A percentile compares a stretch with the other conserved stretches of the same genome.
These are phyloP conservation scores for Pseudopleuronectes americanus DNA, from an alignment of 2,797 vertebrate species.

Conservation along the genomic window DNA sequence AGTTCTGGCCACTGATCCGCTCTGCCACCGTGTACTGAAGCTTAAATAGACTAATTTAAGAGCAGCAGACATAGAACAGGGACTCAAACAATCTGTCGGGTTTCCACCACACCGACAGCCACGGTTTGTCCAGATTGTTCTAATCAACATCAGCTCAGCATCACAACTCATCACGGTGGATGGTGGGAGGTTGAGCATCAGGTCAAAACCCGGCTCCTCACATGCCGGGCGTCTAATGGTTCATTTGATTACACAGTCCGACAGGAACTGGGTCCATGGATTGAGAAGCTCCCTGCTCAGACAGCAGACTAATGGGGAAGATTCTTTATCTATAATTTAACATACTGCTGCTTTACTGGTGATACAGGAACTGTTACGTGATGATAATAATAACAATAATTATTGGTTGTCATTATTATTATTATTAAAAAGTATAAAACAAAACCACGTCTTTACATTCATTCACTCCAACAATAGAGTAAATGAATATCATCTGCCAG, in stretches of 20 bases:
- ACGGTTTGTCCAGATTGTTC: slow-evolving; percentile 20
- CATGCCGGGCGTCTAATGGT: slow-evolving; percentile 10
- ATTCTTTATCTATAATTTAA: too few species aligned
- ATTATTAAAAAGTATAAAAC: too few species aligned
- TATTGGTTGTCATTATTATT: too few species aligned
- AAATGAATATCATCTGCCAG: too few species aligned
- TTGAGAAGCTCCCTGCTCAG: slow-evolving; percentile 6
- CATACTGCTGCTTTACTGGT: too few species aligned
- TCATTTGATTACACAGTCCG: slow-evolving; percentile 47
- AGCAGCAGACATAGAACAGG: slow-evolving; percentile 16
- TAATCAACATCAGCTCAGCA: slow-evolving; percentile 22
- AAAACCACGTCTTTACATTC: too few species aligned
- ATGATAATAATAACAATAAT: too few species aligned
- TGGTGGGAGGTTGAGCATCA: slow-evolving; percentile 10
- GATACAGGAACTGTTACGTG: too few species aligned
- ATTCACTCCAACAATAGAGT: too few species aligned
- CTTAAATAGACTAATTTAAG: slow-evolving; percentile 1
- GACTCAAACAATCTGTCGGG: slow-evolving; percentile 10
- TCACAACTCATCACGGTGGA: slow-evolving; percentile 18
- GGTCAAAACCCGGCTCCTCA: slow-evolving; percentile 11
- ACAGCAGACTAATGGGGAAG: neutral
- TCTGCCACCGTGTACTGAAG: slow-evolving; percentile 9
- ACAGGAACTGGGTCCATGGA: slow-evolving; percentile 7
- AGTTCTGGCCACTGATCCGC: neutral
- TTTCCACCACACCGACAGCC: neutral